Percentiles rank a stretch among this genome's conserved stretches.
Evolutionary conservation across 2,888 invertebrate genomes (phyloP).

Genomic region (Micropterix aruncella): DNA sequence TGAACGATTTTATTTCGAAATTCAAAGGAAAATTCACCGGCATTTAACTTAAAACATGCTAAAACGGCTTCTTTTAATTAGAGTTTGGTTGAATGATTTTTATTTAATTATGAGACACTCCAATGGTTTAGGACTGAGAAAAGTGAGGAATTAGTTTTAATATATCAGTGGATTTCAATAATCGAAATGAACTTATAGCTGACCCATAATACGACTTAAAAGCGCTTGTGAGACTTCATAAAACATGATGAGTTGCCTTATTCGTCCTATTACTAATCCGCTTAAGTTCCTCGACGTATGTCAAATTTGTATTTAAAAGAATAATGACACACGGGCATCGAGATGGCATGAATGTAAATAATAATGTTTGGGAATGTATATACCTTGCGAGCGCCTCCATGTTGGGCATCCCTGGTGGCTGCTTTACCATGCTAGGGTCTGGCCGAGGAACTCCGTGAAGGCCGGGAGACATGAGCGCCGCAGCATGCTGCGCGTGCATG

Average conservation of each 20-base stretch:
- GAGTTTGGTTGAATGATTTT: too few species aligned
- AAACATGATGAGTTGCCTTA: background rate
- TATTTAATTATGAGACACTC: too few species aligned
- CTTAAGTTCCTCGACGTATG: background rate
- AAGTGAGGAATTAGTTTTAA: too few species aligned
- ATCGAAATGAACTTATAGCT: background rate
- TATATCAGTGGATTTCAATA: background rate
- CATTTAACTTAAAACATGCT: too few species aligned
- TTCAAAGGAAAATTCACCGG: too few species aligned
- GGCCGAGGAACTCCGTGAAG: slow-evolving; percentile 76
- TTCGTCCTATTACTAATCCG: background rate
- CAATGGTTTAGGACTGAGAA: too few species aligned
- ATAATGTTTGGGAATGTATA: too few species aligned
- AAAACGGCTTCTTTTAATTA: too few species aligned
- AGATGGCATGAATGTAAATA: too few species aligned
- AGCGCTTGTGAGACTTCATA: background rate
- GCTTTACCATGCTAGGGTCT: slow-evolving; percentile 72
- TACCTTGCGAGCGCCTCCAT: slow-evolving; percentile 87
- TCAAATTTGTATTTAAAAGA: too few species aligned
- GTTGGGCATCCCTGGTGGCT: slow-evolving; percentile 65
- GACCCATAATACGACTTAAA: background rate
- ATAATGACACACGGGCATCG: too few species aligned
- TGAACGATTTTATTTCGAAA: too few species aligned
- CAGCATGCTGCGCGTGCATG: slow-evolving; percentile 69
- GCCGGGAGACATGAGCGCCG: slow-evolving; percentile 76